Percentiles rank a stretch among this genome's conserved stretches.
Evolutionary conservation across 2,888 invertebrate genomes (phyloP).

Genomic region (Graphium colonna): DNA sequence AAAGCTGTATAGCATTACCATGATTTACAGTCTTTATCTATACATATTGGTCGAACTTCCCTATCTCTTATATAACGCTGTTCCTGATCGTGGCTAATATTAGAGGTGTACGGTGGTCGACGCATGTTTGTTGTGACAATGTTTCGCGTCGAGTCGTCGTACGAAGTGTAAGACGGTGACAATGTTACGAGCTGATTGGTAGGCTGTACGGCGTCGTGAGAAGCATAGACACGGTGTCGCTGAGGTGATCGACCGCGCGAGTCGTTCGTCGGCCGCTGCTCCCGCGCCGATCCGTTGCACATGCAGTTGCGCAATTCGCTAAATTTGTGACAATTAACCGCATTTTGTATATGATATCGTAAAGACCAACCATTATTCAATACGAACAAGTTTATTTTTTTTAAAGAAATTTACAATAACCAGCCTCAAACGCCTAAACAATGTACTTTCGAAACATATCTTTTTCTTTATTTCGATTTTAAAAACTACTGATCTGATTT

Average conservation of each 20-base stretch:
- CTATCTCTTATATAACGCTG: conserved; percentile 4
- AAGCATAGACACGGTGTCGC: conserved; percentile 20
- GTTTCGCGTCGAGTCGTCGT: no score
- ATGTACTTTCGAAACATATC: no score
- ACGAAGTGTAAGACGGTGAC: no score
- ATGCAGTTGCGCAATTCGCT: conserved; percentile 17
- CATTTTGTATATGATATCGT: neutral
- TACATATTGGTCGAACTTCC: neutral
- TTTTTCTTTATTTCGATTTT: no score
- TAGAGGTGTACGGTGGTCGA: no score
- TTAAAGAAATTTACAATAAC: no score
- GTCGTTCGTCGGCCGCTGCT: conserved; percentile 16
- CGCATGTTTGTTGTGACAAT: no score
- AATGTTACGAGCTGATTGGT: conserved; percentile 3
- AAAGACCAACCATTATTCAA: neutral
- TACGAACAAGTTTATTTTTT: no score
- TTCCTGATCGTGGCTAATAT: neutral
- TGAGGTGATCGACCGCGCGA: conserved; percentile 23
- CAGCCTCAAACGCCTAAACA: no score
- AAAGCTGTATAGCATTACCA: no score
- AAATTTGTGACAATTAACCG: neutral
- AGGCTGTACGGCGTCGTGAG: conserved; percentile 13
- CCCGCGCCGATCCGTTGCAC: conserved; percentile 14
- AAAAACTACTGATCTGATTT: no score
- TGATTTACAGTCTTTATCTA: no score